Percentiles rank a stretch among this genome's conserved stretches.
These are phyloP conservation scores for Muntiacus reevesi DNA, from an alignment of 2,113 vertebrate genomes.

Conservation along the genomic window DNA sequence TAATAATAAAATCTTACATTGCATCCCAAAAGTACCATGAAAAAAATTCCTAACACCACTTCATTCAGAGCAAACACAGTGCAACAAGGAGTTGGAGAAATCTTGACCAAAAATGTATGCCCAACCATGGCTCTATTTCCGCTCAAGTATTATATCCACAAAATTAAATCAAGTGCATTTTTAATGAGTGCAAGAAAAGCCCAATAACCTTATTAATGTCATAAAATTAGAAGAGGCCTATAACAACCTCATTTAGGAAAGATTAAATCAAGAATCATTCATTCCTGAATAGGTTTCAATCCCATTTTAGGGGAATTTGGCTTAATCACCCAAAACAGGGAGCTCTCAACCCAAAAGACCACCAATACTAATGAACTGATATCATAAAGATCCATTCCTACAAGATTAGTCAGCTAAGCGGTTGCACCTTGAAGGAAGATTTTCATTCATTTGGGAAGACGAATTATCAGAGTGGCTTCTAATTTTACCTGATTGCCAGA, in stretches of 20 bases:
- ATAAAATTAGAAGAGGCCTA: not conserved
- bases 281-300: not conserved
- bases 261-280: not conserved
- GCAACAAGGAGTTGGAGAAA: not conserved
- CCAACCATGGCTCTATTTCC: not conserved
- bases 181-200: not conserved
- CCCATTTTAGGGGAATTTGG: not conserved
- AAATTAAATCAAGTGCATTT: not conserved
- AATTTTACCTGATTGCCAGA: not conserved
- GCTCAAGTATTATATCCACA: not conserved
- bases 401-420: not conserved
- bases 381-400: not conserved
- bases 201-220: not conserved
- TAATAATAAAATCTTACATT: slow-evolving; percentile 59
- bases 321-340: not conserved
- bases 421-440: not conserved
- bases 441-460: not conserved
- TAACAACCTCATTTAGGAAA: not conserved
- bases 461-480: not conserved
- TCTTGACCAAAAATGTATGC: not conserved
- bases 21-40: slow-evolving; percentile 47
- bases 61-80: not conserved
- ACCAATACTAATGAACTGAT: not conserved
- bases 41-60: slow-evolving; percentile 26
- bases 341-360: not conserved